Evolutionary conservation across 2,113 vertebrate genomes (phyloP).

Genomic region (Crocuta crocuta): DNA sequence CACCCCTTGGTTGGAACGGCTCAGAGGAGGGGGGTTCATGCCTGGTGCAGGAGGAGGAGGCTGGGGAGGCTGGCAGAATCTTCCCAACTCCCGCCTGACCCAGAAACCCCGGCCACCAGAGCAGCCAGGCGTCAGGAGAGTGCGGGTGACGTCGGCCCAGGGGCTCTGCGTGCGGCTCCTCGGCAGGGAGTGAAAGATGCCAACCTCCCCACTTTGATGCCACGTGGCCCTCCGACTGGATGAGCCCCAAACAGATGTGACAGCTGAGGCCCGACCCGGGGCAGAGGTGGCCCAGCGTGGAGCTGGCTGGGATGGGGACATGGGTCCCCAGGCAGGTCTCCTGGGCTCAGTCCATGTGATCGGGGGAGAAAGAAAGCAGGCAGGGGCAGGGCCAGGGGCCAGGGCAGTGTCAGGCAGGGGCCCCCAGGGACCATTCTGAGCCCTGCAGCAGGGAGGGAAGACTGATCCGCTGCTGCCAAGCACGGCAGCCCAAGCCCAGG

Average conservation of each 20-base stretch:
- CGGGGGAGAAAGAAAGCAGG: background rate
- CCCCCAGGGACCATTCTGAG: background rate
- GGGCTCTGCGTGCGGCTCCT: background rate
- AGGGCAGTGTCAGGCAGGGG: background rate
- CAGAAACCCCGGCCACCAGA: background rate
- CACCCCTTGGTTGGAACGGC: slow-evolving; percentile 27
- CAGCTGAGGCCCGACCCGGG: background rate
- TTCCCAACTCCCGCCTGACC: background rate
- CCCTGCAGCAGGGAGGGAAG: background rate
- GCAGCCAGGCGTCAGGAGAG: too few species aligned
- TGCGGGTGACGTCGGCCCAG: rapidly evolving
- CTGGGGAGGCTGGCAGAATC: background rate
- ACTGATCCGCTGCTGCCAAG: background rate
- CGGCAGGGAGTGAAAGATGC: too few species aligned
- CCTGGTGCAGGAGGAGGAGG: background rate
- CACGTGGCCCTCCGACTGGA: background rate
- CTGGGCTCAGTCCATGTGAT: too few species aligned
- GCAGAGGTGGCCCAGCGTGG: background rate
- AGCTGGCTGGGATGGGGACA: background rate
- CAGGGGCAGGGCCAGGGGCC: background rate
- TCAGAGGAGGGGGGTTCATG: background rate
- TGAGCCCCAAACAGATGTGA: background rate
- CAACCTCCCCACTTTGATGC: background rate
- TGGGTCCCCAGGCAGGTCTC: rapidly evolving
- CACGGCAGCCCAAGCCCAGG: background rate